Percentiles rank a stretch among this genome's conserved stretches.
Conservation (phyloP, 2,113 vertebrate species). For the Cololabis saira region DNA sequence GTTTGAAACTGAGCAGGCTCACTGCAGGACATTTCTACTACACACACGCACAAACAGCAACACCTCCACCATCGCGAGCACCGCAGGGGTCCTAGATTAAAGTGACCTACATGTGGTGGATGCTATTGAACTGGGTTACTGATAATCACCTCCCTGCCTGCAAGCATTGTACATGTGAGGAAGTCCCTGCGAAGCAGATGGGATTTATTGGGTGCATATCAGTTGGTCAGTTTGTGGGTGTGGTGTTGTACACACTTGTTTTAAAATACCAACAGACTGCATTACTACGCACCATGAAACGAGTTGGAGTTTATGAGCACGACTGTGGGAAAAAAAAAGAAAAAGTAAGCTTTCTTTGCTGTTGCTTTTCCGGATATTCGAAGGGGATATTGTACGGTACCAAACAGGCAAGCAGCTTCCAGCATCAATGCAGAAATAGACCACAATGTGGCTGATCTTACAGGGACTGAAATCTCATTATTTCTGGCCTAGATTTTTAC, state of each 20-base stretch:
- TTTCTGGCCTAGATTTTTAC: constrained; percentile 64
- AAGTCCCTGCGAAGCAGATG: constrained; percentile 41
- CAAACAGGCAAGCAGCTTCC: constrained; percentile 5
- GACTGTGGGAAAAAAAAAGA: neutral
- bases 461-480: constrained; percentile 58
- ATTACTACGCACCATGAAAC: neutral
- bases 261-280: neutral
- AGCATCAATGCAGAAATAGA: constrained; percentile 48
- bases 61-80: constrained; percentile 4
- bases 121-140: constrained; percentile 75
- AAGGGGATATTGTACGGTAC: constrained; percentile 1
- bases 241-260: constrained; percentile 23
- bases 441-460: constrained; percentile 37
- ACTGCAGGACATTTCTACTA: neutral
- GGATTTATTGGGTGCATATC: constrained; percentile 54
- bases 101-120: constrained; percentile 74
- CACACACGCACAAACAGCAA: constrained; percentile 8
- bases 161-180: constrained; percentile 50
- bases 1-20: constrained; percentile 22
- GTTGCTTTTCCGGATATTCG: neutral
- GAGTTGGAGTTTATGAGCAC: neutral
- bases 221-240: constrained; percentile 32
- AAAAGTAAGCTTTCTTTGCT: neutral
- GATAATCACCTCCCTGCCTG: constrained; percentile 70
- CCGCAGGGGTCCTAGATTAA: constrained; percentile 61